Evolutionary conservation across 2,888 invertebrate genomes (phyloP), one percentile per base, ranked within the genome.

Genomic region (Netelia fuscicornis): DNA sequence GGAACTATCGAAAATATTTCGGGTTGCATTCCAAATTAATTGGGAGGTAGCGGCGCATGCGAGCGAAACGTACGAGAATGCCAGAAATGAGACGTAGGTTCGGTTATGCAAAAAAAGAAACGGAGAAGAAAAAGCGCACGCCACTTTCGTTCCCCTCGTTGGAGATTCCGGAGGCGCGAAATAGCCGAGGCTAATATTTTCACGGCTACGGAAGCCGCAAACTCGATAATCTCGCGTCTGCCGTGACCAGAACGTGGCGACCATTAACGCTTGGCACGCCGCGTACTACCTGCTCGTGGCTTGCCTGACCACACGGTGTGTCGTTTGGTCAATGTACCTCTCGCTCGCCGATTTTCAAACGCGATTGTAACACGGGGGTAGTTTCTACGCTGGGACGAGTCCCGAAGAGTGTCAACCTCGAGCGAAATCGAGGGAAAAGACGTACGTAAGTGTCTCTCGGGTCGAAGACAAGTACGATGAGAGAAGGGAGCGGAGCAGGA

Each of bases 211-310:
- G 72, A 60, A 71, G 78, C 82, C 25, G 70, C 74, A 75, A 70
- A 82, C 70, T 82, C 44, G 75, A 85, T 85, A 82, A 82, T 85
- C 82, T 75, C 65, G 52, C 56, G 48, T 67, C 58, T 48, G 65
- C 52, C 17, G 42, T 17, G 20, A 30, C 60, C 60, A 60, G 62
- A 71, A 48, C 17, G 48, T n/a, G 76, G 72, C 62, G 64, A 79
- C 85, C 85, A 82, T 85, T 82, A 85, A 83, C 71, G 75, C 82
- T 60, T 44, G 64, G 54, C 9, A 52, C 65, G 79, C 64, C 60
- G 79, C 68, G 13, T 65, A 44, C 62, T 37, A 44, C 64, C 25
- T 23, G 37, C 10, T 76, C 60, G 42, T 67, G 42, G 68, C 17
- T 74, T 23, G 79, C 54, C 25, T 23, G 81, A 83, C 74, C 70